A percentile compares a stretch with the other conserved stretches of the same genome.
phyloP scores from a whole-genome alignment of 2,888 invertebrate genomes.

The Uloborus plumipes region DNA sequence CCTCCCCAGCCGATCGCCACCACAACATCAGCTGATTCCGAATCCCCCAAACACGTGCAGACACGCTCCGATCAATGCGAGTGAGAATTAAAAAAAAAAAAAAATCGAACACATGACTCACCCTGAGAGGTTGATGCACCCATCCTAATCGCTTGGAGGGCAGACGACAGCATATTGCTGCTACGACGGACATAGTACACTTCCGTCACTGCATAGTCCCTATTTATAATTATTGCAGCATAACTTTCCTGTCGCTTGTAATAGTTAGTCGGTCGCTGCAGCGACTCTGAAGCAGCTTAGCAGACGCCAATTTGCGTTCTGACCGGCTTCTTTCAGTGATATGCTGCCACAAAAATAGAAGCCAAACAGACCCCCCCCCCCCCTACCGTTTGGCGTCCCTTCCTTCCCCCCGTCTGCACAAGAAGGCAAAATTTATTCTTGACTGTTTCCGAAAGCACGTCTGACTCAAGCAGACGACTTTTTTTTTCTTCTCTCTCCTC shows the following conservation, averaged over 20 bases:
- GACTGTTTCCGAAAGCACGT: constrained; percentile 5
- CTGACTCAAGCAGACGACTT: constrained; percentile 38
- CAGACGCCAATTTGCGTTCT: constrained; percentile 39
- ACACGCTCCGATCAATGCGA: neutral
- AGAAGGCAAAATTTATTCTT: neutral
- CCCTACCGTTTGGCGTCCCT: constrained; percentile 5
- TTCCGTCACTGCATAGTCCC: constrained; percentile 2
- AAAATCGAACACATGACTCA: constrained; percentile 45
- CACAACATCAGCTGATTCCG: neutral
- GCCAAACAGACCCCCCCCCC: constrained; percentile 44
- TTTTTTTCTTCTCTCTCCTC: constrained; percentile 8
- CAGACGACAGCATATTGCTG: constrained; percentile 48
- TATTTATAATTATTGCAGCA: neutral
- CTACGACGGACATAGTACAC: constrained; percentile 28
- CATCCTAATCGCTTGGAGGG: constrained; percentile 20
- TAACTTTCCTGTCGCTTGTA: neutral
- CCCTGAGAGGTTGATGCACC: constrained; percentile 56
- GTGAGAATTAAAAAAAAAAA: neutral
- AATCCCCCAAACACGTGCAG: constrained; percentile 28
- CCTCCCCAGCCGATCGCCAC: no score
- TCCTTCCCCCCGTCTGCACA: constrained; percentile 2
- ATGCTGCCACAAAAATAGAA: constrained; percentile 40
- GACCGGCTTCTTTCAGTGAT: constrained; percentile 52
- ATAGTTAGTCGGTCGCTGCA: neutral
- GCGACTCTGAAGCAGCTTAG: constrained; percentile 4